phyloP scores from a whole-genome alignment of 1,140 invertebrate species.

The Macrotrachela quadricornifera region DNA sequence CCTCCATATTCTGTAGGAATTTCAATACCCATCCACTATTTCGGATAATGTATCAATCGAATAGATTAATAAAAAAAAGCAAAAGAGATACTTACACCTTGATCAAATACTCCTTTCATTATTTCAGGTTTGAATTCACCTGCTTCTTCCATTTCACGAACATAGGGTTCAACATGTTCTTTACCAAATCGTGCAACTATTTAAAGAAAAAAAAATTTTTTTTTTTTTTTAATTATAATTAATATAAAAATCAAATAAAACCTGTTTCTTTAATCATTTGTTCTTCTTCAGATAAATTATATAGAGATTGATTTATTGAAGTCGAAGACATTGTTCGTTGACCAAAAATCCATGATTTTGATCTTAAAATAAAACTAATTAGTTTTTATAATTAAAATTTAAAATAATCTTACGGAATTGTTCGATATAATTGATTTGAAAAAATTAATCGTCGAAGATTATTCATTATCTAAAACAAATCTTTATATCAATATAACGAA shows the following conservation, averaged over 20 bases:
- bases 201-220: constrained; percentile 16
- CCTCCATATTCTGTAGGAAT: constrained; percentile 62
- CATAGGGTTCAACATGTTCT: constrained; percentile 63
- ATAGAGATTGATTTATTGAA: not conserved
- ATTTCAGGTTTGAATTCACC: constrained; percentile 50
- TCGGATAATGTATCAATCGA: too few species aligned
- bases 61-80: not conserved
- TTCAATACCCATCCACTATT: constrained; percentile 74
- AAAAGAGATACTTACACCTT: constrained; percentile 43
- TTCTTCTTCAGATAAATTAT: constrained; percentile 10
- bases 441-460: too few species aligned
- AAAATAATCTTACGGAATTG: too few species aligned
- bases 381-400: too few species aligned
- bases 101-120: constrained; percentile 51
- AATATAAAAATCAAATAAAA: not conserved
- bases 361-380: too few species aligned
- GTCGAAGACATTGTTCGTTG: not conserved
- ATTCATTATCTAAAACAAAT: too few species aligned
- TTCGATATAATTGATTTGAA: too few species aligned
- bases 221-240: not conserved
- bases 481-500: too few species aligned
- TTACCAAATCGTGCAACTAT: constrained; percentile 60
- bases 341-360: too few species aligned
- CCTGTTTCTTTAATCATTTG: constrained; percentile 8
- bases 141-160: constrained; percentile 73